These are phyloP conservation scores for Meda fulgida DNA, from an alignment of 2,797 vertebrate genomes.

Conservation along the genomic window DNA sequence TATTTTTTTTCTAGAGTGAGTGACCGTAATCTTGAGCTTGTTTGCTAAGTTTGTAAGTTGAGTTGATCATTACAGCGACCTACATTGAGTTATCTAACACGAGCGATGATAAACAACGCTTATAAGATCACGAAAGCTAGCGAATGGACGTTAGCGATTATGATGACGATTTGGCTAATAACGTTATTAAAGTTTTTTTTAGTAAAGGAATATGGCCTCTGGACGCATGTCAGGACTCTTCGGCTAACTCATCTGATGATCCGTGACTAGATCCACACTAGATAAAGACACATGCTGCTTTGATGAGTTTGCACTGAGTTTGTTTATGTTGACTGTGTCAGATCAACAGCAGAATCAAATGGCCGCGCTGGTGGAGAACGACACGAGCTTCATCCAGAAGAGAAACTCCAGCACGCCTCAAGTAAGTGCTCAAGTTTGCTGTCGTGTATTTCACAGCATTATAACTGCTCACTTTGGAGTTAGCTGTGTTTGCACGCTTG, in stretches of 20 bases:
- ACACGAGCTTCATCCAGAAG: constrained; percentile 78
- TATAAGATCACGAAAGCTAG: background rate
- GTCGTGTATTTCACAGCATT: background rate
- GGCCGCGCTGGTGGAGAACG: constrained; percentile 76
- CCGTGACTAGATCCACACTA: background rate
- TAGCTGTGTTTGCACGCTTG: background rate
- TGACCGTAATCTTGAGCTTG: background rate
- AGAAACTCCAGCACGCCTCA: constrained; percentile 75
- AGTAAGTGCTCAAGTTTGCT: constrained; percentile 66
- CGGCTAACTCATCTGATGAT: background rate
- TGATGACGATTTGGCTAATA: background rate
- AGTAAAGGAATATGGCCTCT: background rate
- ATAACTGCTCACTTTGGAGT: background rate
- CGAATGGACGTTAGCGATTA: background rate
- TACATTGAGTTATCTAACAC: constrained; percentile 3
- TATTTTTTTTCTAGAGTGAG: background rate
- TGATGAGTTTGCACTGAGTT: background rate
- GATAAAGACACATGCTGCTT: background rate
- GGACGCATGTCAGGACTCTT: background rate
- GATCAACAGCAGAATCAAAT: constrained; percentile 83
- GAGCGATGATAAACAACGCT: background rate
- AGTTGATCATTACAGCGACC: constrained; percentile 19
- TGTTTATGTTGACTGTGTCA: constrained; percentile 59
- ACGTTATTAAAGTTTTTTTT: background rate
- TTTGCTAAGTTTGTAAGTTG: constrained; percentile 17